Percentiles rank a stretch among this genome's conserved stretches.
Conservation (phyloP, 2,113 vertebrate species). For the Syngnathus scovelli region DNA sequence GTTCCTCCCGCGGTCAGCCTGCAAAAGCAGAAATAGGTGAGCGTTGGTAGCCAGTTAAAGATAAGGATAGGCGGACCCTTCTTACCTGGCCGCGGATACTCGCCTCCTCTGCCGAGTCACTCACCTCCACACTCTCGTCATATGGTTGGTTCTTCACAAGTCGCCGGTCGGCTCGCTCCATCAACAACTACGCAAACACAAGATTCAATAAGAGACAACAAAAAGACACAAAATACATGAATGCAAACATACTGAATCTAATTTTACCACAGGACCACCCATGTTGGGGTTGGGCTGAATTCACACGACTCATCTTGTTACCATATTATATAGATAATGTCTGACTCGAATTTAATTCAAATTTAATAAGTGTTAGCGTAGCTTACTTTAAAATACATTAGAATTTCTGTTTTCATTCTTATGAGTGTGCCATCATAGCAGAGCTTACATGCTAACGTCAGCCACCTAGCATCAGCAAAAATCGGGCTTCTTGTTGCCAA, state of each 20-base stretch:
- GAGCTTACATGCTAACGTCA: constrained; percentile 5
- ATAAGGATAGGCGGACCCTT: neutral
- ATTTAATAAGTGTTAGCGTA: no score
- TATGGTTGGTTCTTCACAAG: constrained; percentile 81
- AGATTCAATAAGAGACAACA: neutral
- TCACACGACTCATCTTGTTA: no score
- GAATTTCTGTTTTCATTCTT: neutral
- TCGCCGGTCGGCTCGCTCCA: constrained; percentile 39
- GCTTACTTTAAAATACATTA: neutral
- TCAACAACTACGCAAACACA: constrained; percentile 2
- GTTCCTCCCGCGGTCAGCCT: constrained; percentile 46
- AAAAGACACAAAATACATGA: neutral
- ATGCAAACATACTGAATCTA: neutral
- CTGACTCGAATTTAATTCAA: no score
- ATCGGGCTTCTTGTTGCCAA: neutral
- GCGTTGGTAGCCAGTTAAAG: constrained; percentile 20
- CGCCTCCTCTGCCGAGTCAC: constrained; percentile 74
- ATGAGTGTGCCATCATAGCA: neutral
- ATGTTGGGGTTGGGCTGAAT: neutral
- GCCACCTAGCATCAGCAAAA: neutral
- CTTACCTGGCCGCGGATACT: constrained; percentile 49
- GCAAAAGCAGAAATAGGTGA: constrained; percentile 4
- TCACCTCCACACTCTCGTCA: constrained; percentile 86
- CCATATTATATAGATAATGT: no score
- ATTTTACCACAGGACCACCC: neutral